Percentiles rank a stretch among this genome's conserved stretches.
Evolutionary conservation across 35 echinoderm and acorn worm genomes (phyloP).

Genomic region (Apostichopus californicus): DNA sequence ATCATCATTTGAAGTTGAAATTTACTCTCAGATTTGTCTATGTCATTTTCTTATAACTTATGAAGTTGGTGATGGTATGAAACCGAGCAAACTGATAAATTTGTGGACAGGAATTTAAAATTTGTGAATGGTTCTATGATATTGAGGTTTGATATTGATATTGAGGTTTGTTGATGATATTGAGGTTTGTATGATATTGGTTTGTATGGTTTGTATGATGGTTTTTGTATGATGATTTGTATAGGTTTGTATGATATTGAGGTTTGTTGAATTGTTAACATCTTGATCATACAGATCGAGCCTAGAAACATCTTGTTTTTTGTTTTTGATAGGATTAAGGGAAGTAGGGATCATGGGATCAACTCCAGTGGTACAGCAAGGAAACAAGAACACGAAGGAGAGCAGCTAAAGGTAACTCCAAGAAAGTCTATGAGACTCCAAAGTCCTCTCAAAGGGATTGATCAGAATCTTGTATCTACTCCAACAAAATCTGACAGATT

Average conservation of each 20-base stretch:
- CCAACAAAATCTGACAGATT: neutral
- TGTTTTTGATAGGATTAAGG: neutral
- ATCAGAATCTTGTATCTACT: neutral
- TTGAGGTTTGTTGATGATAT: neutral
- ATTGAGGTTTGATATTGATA: neutral
- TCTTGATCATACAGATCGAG: neutral
- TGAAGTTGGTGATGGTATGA: no score
- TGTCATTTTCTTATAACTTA: no score
- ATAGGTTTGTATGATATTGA: neutral
- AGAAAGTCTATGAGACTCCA: constrained; percentile 9
- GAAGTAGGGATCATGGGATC: neutral
- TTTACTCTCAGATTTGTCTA: no score
- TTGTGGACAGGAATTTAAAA: neutral
- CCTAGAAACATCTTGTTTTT: neutral
- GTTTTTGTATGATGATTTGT: no score
- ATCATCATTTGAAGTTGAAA: no score
- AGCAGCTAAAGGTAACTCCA: neutral
- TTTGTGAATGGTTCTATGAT: neutral
- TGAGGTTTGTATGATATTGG: neutral
- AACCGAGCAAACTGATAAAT: no score
- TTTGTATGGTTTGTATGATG: no score
- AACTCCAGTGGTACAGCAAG: neutral
- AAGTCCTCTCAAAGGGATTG: neutral
- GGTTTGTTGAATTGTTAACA: neutral
- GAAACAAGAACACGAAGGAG: neutral